Conservation (phyloP, 2,113 vertebrate species). For the Fregetta grallaria region DNA sequence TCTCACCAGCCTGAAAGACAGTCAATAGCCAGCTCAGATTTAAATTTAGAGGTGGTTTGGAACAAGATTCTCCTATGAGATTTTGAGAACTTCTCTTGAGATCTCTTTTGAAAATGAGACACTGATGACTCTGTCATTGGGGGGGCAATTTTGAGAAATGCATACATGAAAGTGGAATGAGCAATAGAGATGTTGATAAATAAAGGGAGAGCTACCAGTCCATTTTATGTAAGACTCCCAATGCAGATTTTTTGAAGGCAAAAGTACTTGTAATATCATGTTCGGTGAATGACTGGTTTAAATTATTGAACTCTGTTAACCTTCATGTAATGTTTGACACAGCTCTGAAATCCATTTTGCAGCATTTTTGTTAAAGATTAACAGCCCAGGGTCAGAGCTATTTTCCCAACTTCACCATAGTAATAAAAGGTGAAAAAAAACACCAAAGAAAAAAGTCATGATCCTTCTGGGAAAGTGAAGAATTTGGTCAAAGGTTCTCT, state of each 20-base stretch:
- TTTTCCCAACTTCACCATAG: background rate
- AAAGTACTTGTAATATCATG: background rate
- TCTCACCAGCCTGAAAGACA: background rate
- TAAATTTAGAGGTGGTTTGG: background rate
- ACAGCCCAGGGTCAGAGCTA: background rate
- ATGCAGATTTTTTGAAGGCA: background rate
- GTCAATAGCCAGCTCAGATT: background rate
- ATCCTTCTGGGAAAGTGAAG: background rate
- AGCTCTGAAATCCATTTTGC: background rate
- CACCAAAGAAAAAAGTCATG: background rate
- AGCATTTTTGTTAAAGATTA: background rate
- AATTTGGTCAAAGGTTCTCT: background rate
- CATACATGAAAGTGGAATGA: background rate
- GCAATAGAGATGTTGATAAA: background rate
- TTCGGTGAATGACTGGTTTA: background rate
- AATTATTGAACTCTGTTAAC: background rate
- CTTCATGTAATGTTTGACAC: background rate
- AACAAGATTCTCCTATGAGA: background rate
- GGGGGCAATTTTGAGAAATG: background rate
- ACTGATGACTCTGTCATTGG: background rate
- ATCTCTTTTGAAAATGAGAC: background rate
- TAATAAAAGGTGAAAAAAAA: background rate
- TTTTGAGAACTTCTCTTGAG: background rate
- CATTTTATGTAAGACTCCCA: background rate
- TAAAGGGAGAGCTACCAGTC: background rate